Conservation (phyloP, 2,888 invertebrate species). For the Lycia hirtaria region DNA sequence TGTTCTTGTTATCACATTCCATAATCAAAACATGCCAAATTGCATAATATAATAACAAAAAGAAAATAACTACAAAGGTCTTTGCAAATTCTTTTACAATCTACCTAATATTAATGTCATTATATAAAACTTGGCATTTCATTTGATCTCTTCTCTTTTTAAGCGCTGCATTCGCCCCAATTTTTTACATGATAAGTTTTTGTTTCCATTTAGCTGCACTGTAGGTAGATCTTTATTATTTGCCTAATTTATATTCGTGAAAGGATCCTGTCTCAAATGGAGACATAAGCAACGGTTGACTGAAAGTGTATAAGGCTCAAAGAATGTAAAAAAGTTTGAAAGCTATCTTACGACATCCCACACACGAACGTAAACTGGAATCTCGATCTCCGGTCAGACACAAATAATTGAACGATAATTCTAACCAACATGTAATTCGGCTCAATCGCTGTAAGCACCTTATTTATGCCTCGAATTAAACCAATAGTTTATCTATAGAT, state of each 20-base stretch:
- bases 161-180: too few species aligned
- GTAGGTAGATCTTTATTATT: not conserved
- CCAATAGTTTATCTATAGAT: too few species aligned
- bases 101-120: too few species aligned
- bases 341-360: conserved; percentile 30
- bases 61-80: too few species aligned
- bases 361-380: conserved; percentile 30
- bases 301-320: conserved; percentile 22
- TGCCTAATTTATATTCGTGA: conserved; percentile 15
- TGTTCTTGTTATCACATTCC: too few species aligned
- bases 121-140: too few species aligned
- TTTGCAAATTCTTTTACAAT: too few species aligned
- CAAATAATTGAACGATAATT: conserved; percentile 28
- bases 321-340: conserved; percentile 25
- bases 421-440: conserved; percentile 22
- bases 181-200: too few species aligned
- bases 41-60: too few species aligned
- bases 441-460: conserved; percentile 15
- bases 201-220: not conserved
- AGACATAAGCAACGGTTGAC: conserved; percentile 13
- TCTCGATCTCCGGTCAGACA: conserved; percentile 15
- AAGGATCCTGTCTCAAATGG: conserved; percentile 20
- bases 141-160: too few species aligned
- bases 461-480: conserved; percentile 16
- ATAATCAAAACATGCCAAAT: too few species aligned